These are phyloP conservation scores for Myrmecobius fasciatus DNA, from an alignment of 2,113 vertebrate genomes.

Conservation along the genomic window DNA sequence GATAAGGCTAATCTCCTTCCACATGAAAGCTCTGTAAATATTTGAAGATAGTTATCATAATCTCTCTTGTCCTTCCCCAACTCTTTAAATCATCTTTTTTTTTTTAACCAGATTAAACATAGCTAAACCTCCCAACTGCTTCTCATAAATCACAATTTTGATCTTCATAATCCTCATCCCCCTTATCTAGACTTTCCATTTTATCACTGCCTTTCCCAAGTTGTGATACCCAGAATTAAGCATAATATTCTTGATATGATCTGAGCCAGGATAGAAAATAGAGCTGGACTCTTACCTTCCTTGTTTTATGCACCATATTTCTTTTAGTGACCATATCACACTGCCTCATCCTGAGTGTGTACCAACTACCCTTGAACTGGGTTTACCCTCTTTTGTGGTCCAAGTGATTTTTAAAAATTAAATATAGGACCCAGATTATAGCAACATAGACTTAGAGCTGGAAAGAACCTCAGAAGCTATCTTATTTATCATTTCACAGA, in stretches of 20 bases:
- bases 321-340: background rate
- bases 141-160: background rate
- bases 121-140: background rate
- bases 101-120: background rate
- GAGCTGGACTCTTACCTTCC: background rate
- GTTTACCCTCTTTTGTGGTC: background rate
- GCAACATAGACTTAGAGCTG: background rate
- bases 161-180: background rate
- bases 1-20: background rate
- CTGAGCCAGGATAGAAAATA: background rate
- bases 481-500: background rate
- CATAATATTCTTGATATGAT: background rate
- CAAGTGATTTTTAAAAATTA: background rate
- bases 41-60: background rate
- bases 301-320: background rate
- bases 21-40: background rate
- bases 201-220: background rate
- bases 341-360: background rate
- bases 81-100: background rate
- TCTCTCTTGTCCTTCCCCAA: background rate
- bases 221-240: background rate
- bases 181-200: background rate
- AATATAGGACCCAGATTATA: background rate
- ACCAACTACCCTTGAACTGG: background rate
- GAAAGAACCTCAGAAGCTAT: background rate